Evolutionary conservation across 2,113 vertebrate species (phyloP), one percentile per base, ranked within the genome.

Genomic region (Saccopteryx bilineata): DNA sequence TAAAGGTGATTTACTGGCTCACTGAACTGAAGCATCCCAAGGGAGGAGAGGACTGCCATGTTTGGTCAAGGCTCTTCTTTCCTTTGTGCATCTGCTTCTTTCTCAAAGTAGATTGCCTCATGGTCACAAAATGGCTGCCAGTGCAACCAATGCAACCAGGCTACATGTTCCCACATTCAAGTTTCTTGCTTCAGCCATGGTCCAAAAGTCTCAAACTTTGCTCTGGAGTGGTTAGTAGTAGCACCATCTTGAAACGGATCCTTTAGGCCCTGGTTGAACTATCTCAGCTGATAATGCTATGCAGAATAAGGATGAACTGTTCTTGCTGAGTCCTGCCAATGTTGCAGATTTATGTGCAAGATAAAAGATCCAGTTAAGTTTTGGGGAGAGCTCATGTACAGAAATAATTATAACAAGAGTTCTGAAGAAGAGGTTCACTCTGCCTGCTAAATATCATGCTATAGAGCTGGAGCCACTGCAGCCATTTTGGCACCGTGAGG

Each of bases 41-140:
- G 63, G 24, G 46, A 71, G 54, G 14, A 56, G 3, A 7, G 46
- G 46, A 19, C 56, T 1, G 21, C 13, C 6, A 19, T 0, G 1
- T 75, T 23, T 28, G 56, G 10, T 56, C 65, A 50, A 50, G 28
- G 76, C 7, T 76, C 28, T 33, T n/a, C 21, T n/a, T 10, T 31
- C 33, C 46, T 68, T 7, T 2, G 0, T 7, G 31, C 15, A 54
- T 26, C 90, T 68, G 63, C 50, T 91, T 50, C 48, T 71, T 87
- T 71, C 63, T 71, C 75, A n/a, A 5, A 24, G 1, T 3, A 50
- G 76, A 8, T 26, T n/a, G 33, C 63, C 85, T 87, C 33, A 5
- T 65, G 75, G 87, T 66, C 71, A 48, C 78, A 91, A 50, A 84
- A 48, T 31, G n/a, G 82, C 63, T 84, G 71, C 83, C 50, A 33